Base-by-base conservation (phyloP, 1,140 invertebrate species). In the Frieseomelitta varia region DNA sequence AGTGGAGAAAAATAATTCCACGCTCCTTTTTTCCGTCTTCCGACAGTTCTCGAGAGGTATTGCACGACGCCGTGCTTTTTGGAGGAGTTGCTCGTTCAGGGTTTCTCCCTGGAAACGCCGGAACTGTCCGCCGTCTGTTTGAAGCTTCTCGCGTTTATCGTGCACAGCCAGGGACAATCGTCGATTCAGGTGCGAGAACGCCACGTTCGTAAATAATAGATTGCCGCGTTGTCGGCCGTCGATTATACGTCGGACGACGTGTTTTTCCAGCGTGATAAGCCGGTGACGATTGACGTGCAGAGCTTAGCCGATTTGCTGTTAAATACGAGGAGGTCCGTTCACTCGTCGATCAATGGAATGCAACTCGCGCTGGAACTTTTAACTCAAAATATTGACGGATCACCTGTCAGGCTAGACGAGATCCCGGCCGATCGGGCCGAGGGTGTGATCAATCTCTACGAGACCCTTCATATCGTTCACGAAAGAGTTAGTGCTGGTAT, bases 301-400 rank as follows among this genome's bases (percentile, higher is more conserved):
- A 69, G 76, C 30, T 72, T 91, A 47, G 51, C 65, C 17, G 67
- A 84, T 19, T 63, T 88, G 39, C 51, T 91, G 55, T 68, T 51
- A 19, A 65, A 73, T n/a, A 56, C 63, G 17, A 71, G 51, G 47
- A 58, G 58, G 27, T 83, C 75, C 47, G 30, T 69, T 15, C 51
- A 24, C 39, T 63, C 19, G n/a, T 61, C 55, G 39, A 72, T 56
- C 53, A 84, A 79, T 21, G 89, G 15, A 61, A 83, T 90, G 72
- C 81, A 85, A 80, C 79, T 91, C 39, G 34, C 73, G 56, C 58
- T 77, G 53, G 86, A 87, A 61, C 65, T 91, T 56, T 81, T 91
- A 61, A 86, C 58, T 51, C 75, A 73, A 77, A 84, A 84, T 69
- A 55, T 67, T 61, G 75, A 84, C 11, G 73, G 56, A 27, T 73